phyloP scores from a whole-genome alignment of 2,113 vertebrate genomes.

The Channa maculata region DNA sequence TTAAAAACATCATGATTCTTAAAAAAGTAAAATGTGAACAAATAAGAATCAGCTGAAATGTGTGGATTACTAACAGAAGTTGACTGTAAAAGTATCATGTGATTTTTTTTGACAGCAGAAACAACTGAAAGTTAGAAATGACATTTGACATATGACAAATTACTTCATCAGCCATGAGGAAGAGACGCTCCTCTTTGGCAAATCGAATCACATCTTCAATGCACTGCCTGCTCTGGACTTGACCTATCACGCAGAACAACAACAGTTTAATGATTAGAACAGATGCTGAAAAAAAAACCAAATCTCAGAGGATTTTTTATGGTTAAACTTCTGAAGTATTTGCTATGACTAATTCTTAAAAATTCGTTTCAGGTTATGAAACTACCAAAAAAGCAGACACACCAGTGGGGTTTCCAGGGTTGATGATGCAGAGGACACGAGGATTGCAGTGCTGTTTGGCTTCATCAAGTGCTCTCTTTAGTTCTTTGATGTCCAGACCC shows the following conservation, averaged over 20 bases:
- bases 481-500: slow-evolving; percentile 87
- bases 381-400: neutral
- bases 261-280: neutral
- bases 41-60: neutral
- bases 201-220: slow-evolving; percentile 87
- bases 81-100: too few species aligned
- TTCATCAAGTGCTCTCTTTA: slow-evolving; percentile 80
- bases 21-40: neutral
- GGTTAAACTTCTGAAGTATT: neutral
- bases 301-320: neutral
- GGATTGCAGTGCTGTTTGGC: slow-evolving; percentile 86
- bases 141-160: neutral
- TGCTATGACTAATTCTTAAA: neutral
- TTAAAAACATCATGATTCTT: neutral
- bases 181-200: slow-evolving; percentile 83
- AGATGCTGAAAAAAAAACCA: neutral
- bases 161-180: slow-evolving; percentile 94
- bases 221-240: slow-evolving; percentile 85
- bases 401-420: slow-evolving; percentile 96
- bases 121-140: neutral
- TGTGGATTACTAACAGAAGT: neutral
- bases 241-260: slow-evolving; percentile 78
- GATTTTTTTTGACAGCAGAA: neutral
- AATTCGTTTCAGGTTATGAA: neutral
- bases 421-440: slow-evolving; percentile 90